A percentile compares a stretch with the other conserved stretches of the same genome.
Conservation (phyloP, 64 coral and sea anemone genomes). For the Acropora tenuis region DNA sequence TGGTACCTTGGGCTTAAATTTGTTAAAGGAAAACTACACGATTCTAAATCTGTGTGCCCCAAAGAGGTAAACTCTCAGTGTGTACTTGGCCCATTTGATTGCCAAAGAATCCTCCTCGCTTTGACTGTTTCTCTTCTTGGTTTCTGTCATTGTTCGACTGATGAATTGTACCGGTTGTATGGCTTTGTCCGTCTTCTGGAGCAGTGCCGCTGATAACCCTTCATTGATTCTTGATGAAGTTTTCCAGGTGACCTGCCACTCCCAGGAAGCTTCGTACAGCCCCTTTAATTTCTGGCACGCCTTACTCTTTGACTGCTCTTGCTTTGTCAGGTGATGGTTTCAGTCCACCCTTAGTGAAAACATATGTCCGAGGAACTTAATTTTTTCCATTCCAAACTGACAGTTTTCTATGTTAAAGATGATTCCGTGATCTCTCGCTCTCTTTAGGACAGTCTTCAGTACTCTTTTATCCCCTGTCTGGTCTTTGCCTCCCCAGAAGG, state of each 20-base stretch:
- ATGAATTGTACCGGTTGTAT: conserved; percentile 78
- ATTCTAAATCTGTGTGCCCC: conserved; percentile 82
- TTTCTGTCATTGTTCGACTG: conserved; percentile 65
- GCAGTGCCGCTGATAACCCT: conserved; percentile 52
- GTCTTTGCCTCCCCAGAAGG: conserved; percentile 47
- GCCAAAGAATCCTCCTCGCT: conserved; percentile 78
- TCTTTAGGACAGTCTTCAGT: conserved; percentile 37
- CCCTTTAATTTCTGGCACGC: conserved; percentile 39
- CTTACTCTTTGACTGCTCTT: conserved; percentile 64
- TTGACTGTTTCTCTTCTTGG: conserved; percentile 73
- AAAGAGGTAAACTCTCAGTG: conserved; percentile 60
- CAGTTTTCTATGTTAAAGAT: conserved; percentile 84
- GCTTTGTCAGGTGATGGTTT: conserved; percentile 71
- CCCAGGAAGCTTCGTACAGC: conserved; percentile 28
- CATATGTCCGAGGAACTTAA: conserved; percentile 63
- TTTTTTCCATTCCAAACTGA: conserved; percentile 60
- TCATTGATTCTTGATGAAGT: too few relatives aligned
- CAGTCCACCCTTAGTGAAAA: conserved; percentile 53
- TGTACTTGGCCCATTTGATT: conserved; percentile 72
- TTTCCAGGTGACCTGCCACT: too few relatives aligned
- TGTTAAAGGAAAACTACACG: conserved; percentile 54
- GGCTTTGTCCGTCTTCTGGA: conserved; percentile 63
- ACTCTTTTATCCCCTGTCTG: conserved; percentile 24
- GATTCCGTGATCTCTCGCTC: conserved; percentile 44
- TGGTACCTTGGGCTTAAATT: conserved; percentile 37